Evolutionary conservation across 23 tunicate genomes (phyloP).

Genomic region (Diplosoma virens): DNA sequence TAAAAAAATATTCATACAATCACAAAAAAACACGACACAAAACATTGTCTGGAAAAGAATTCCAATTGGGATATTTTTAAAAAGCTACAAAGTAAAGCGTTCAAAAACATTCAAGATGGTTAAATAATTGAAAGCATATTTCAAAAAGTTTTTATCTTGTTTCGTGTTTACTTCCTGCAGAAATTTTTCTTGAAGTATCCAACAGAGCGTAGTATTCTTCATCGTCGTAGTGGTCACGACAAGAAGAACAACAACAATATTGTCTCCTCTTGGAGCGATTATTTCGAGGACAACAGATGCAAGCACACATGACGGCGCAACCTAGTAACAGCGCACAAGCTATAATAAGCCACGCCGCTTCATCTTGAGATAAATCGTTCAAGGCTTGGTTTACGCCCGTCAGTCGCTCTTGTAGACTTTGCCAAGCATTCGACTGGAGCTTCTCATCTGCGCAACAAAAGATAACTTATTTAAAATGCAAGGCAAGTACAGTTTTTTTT

Average conservation of each 20-base stretch:
- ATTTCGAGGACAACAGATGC: constrained; percentile 12
- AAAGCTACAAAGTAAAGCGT: no score
- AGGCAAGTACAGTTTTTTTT: no score
- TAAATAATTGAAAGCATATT: no score
- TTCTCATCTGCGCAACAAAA: no score
- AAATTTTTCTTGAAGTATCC: constrained; percentile 32
- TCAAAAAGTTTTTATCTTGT: no score
- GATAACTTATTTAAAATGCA: no score
- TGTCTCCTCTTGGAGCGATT: not conserved
- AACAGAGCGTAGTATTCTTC: constrained; percentile 40
- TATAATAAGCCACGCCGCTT: constrained; percentile 22
- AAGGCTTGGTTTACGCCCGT: constrained; percentile 16
- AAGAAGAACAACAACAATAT: constrained; percentile 11
- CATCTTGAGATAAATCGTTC: not conserved
- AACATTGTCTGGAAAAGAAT: no score
- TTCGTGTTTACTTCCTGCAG: no score
- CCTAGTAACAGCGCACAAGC: constrained; percentile 9
- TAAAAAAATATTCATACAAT: no score
- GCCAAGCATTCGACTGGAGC: constrained; percentile 30
- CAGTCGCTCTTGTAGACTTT: constrained; percentile 11
- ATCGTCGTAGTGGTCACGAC: not conserved
- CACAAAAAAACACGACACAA: no score
- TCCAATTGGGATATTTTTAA: no score
- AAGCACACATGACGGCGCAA: constrained; percentile 2
- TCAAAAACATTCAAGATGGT: no score